Percentiles rank a stretch among this genome's conserved stretches.
Evolutionary conservation across 2,113 vertebrate species (phyloP).

Genomic region (Lagopus muta): DNA sequence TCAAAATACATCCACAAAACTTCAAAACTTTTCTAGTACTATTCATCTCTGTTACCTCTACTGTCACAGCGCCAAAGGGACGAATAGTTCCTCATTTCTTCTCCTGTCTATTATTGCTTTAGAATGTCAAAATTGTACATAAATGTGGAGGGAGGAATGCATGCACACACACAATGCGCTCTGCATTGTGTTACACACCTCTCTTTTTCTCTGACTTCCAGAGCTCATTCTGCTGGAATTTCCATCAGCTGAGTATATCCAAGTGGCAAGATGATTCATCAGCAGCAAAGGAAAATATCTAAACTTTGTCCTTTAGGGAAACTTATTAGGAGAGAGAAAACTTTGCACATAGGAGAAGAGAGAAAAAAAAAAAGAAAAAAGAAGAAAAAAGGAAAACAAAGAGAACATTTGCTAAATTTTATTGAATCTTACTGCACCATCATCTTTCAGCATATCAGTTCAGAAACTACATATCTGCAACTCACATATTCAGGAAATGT

Average conservation of each 20-base stretch:
- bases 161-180: fast-evolving
- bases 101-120: background rate
- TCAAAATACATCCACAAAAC: background rate
- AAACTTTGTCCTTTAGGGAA: background rate
- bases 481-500: background rate
- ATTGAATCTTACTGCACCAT: background rate
- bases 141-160: background rate
- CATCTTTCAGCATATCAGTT: background rate
- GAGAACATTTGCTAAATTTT: background rate
- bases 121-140: background rate
- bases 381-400: background rate
- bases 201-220: background rate
- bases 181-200: fast-evolving
- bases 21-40: background rate
- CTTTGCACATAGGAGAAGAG: background rate
- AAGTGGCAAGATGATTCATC: constrained; percentile 11
- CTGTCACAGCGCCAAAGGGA: background rate
- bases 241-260: constrained; percentile 4
- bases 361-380: background rate
- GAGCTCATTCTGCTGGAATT: constrained; percentile 16
- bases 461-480: background rate
- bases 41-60: background rate
- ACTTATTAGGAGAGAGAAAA: background rate
- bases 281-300: background rate
- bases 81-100: background rate